phyloP scores from a whole-genome alignment of 2,797 vertebrate species.

The Netta rufina region DNA sequence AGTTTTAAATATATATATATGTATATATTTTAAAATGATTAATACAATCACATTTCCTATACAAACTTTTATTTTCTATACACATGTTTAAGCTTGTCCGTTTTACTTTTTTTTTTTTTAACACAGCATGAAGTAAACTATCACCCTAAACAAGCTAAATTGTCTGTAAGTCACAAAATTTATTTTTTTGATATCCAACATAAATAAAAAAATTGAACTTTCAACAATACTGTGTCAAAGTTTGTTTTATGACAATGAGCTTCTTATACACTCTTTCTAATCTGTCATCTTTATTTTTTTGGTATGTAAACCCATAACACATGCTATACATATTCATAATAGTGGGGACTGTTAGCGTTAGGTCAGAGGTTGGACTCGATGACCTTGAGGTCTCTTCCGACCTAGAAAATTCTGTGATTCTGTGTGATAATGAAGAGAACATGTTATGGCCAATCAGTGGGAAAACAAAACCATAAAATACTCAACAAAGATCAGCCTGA shows the following conservation, averaged over 20 bases:
- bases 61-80: background rate
- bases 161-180: background rate
- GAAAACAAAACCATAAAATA: slow-evolving; percentile 30
- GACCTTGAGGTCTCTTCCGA: too few species aligned
- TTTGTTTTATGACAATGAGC: background rate
- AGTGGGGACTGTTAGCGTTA: too few species aligned
- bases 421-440: slow-evolving; percentile 5
- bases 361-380: too few species aligned
- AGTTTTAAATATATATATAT: background rate
- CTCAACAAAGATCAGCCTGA: slow-evolving; percentile 23
- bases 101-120: background rate
- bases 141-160: background rate
- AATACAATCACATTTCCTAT: background rate
- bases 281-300: background rate
- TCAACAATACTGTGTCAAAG: background rate
- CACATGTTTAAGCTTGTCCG: background rate
- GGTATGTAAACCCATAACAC: background rate
- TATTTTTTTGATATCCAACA: background rate
- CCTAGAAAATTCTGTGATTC: too few species aligned
- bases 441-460: background rate
- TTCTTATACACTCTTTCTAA: background rate
- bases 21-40: background rate
- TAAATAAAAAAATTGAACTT: background rate
- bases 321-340: background rate
- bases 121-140: background rate